Conservation (phyloP, 2,888 invertebrate species). For the Resseliella maxima region DNA sequence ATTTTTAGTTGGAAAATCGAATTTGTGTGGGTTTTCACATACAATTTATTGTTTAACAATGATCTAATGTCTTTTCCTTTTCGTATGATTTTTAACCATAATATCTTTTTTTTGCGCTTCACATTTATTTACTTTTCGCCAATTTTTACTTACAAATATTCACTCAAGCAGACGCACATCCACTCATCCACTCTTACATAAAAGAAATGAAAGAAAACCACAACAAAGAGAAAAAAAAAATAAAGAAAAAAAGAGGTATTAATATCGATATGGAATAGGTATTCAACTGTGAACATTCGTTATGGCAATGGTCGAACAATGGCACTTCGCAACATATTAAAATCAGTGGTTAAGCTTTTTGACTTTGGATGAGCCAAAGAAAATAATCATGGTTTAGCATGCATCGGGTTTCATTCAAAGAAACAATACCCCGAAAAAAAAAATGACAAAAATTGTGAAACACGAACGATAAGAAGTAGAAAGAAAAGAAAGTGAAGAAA, state of each 20-base stretch:
- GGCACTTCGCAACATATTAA: background rate
- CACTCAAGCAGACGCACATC: too few species aligned
- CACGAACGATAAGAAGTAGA: background rate
- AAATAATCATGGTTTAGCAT: constrained; percentile 5
- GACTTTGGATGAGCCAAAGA: background rate
- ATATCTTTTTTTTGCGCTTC: too few species aligned
- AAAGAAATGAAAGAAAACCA: too few species aligned
- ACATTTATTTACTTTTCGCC: too few species aligned
- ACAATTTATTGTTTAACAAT: background rate
- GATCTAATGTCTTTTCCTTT: too few species aligned
- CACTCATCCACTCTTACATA: too few species aligned
- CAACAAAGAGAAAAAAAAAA: too few species aligned
- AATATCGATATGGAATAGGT: background rate
- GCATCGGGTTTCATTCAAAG: background rate
- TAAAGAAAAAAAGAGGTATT: background rate
- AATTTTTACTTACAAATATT: too few species aligned
- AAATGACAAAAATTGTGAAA: background rate
- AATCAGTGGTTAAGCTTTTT: background rate
- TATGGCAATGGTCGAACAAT: background rate
- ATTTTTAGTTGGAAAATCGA: background rate
- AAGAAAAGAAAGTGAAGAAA: too few species aligned
- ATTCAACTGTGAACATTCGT: background rate
- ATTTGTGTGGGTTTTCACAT: background rate
- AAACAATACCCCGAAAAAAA: background rate
- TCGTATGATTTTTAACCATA: too few species aligned